phyloP scores from a whole-genome alignment of 2,888 invertebrate species.

The Pteria penguin region DNA sequence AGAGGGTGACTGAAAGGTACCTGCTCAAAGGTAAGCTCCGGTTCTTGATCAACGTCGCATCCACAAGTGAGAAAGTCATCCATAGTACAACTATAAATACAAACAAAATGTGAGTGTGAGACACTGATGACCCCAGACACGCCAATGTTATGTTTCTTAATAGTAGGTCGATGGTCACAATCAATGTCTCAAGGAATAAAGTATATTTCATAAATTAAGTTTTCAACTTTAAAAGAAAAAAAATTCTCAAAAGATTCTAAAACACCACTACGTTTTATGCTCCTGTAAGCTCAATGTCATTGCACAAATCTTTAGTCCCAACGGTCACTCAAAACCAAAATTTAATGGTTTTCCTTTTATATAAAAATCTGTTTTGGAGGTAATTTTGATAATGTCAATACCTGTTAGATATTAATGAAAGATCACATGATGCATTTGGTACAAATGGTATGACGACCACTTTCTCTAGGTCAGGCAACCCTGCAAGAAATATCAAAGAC shows the following conservation, averaged over 20 bases:
- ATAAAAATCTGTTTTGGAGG: not conserved
- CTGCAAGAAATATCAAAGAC: slow-evolving; percentile 54
- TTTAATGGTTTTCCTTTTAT: not conserved
- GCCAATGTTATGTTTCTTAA: no score
- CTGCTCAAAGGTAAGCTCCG: slow-evolving; percentile 80
- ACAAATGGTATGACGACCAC: slow-evolving; percentile 78
- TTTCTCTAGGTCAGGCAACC: slow-evolving; percentile 76
- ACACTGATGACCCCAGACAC: no score
- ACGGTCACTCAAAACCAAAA: no score
- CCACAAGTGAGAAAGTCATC: slow-evolving; percentile 71
- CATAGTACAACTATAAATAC: slow-evolving; percentile 66
- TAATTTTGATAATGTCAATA: no score
- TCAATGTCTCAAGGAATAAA: no score
- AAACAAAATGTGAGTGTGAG: not conserved
- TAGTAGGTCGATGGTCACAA: no score
- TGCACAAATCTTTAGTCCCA: no score
- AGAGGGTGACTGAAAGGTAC: slow-evolving; percentile 83
- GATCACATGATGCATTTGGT: slow-evolving; percentile 59
- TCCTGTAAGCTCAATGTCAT: no score
- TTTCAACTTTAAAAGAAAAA: no score
- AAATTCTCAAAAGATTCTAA: no score
- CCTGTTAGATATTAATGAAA: slow-evolving; percentile 70
- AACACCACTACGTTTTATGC: no score
- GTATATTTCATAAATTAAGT: no score
- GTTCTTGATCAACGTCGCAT: slow-evolving; percentile 53